phyloP scores from a whole-genome alignment of 2,888 invertebrate species.

The Hirudinaria manillensis region DNA sequence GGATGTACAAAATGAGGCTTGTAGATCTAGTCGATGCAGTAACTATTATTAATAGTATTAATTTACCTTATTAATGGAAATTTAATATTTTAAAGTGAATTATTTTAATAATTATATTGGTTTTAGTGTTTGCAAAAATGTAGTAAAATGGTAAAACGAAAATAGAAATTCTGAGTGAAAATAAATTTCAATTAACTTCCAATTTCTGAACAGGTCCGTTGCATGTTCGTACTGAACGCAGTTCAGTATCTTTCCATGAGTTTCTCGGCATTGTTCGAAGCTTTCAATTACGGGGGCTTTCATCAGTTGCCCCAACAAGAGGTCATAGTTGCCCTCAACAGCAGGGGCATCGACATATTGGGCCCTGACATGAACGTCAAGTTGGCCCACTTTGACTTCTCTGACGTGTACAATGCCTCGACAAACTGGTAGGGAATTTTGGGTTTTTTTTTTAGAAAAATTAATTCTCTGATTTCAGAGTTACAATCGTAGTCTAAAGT shows the following conservation, averaged over 20 bases:
- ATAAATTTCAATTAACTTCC: too few species aligned
- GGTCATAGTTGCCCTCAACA: constrained; percentile 40
- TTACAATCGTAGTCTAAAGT: neutral
- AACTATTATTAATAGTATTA: neutral
- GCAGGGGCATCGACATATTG: constrained; percentile 38
- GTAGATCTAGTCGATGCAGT: neutral
- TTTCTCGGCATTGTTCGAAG: constrained; percentile 41
- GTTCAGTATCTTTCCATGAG: constrained; percentile 37
- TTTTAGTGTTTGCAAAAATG: too few species aligned
- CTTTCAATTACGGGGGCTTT: constrained; percentile 37
- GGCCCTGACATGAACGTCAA: constrained; percentile 36
- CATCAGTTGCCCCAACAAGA: constrained; percentile 37
- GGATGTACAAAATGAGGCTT: neutral
- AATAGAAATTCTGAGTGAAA: too few species aligned
- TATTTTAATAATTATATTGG: too few species aligned
- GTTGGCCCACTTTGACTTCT: constrained; percentile 34
- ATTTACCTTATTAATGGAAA: too few species aligned
- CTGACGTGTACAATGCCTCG: constrained; percentile 39
- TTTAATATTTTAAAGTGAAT: too few species aligned
- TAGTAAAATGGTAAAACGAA: too few species aligned
- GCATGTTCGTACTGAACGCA: constrained; percentile 32
- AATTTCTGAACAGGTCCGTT: constrained; percentile 23
- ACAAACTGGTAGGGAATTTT: constrained; percentile 34
- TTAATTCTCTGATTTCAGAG: too few species aligned
- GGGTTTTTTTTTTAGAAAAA: too few species aligned